Evolutionary conservation across 2,888 invertebrate species (phyloP).

Genomic region (Gastracanthus pulcherrimus): DNA sequence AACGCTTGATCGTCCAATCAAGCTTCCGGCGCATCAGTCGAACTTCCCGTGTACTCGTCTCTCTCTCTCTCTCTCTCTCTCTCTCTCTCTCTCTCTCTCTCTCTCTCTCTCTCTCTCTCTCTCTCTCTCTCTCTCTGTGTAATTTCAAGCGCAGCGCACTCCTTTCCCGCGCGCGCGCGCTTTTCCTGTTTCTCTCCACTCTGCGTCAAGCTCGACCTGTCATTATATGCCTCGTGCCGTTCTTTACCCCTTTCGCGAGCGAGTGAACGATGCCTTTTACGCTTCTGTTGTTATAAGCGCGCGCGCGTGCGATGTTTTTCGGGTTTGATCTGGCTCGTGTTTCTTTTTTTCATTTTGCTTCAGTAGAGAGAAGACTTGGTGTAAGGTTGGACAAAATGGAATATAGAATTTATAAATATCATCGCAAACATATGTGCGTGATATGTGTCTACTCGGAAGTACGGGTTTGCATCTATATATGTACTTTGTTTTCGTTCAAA

Average conservation of each 20-base stretch:
- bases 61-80: conserved; percentile 25
- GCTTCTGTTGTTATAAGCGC: background rate
- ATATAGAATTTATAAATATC: no score
- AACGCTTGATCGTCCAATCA: conserved; percentile 22
- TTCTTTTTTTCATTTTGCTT: background rate
- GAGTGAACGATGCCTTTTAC: no score
- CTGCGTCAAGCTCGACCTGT: background rate
- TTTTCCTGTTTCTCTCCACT: conserved; percentile 9
- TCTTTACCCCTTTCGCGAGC: background rate
- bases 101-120: conserved; percentile 19
- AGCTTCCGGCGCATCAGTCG: background rate
- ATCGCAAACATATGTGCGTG: no score
- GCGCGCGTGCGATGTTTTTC: no score
- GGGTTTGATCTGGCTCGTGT: background rate
- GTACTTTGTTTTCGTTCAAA: no score
- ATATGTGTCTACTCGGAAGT: no score
- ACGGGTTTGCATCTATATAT: no score
- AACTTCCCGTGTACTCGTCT: background rate
- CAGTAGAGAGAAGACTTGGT: no score
- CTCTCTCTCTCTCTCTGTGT: conserved; percentile 27
- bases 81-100: conserved; percentile 21
- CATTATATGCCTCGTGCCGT: background rate
- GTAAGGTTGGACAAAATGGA: no score
- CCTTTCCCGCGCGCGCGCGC: conserved; percentile 1
- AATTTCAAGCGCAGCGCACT: conserved; percentile 28